Conservation (phyloP, 2,888 invertebrate genomes). For the Pandemis heparana region DNA sequence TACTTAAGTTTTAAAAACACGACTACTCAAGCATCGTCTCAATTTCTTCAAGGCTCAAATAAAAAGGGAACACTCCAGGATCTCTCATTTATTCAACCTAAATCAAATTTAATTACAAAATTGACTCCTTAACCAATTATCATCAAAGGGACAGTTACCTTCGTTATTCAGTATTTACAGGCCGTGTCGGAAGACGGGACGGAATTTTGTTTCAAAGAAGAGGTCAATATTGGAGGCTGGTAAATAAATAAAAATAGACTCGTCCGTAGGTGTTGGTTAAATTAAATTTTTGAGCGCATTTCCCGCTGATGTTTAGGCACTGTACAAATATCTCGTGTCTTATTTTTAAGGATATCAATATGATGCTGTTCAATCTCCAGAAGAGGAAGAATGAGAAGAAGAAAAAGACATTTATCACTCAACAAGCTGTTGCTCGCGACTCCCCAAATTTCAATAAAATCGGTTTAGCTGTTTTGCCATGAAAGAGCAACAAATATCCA, state of each 20-base stretch:
- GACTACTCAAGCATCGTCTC: neutral
- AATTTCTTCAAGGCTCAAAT: neutral
- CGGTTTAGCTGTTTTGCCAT: no score
- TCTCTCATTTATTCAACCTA: neutral
- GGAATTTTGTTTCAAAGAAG: constrained; percentile 27
- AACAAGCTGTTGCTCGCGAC: no score
- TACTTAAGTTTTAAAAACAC: no score
- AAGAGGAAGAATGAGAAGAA: no score
- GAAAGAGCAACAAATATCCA: no score
- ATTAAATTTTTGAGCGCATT: constrained; percentile 9
- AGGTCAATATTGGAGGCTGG: constrained; percentile 1
- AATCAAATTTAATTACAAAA: constrained; percentile 15
- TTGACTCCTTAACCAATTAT: constrained; percentile 29
- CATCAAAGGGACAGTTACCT: constrained; percentile 18
- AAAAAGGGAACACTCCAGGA: neutral
- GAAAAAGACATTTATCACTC: no score
- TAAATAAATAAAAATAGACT: constrained; percentile 17
- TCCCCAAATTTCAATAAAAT: no score
- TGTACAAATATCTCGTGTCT: no score
- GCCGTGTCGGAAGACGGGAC: neutral
- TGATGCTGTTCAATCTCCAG: no score
- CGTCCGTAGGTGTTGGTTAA: neutral
- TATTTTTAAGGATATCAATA: no score
- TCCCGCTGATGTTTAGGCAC: no score
- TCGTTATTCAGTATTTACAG: constrained; percentile 17